Evolutionary conservation across 2,797 vertebrate species (phyloP).

Genomic region (Chromis chromis): DNA sequence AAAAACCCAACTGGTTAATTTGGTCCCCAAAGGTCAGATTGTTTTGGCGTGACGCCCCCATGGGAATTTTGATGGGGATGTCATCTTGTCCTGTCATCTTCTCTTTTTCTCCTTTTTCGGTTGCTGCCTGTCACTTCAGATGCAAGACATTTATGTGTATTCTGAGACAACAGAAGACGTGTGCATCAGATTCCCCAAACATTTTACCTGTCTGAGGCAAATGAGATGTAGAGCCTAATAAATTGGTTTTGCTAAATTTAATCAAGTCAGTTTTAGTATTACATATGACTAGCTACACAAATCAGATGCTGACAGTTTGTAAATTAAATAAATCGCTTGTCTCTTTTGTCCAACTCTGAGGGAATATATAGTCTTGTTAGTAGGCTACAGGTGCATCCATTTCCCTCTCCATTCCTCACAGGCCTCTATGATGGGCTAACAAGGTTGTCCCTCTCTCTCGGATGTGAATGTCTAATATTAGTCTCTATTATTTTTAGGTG

Average conservation of each 20-base stretch:
- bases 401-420: constrained; percentile 60
- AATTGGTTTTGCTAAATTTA: neutral
- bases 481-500: constrained; percentile 84
- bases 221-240: neutral
- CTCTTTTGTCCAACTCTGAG: constrained; percentile 2
- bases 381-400: constrained; percentile 61
- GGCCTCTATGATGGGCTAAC: constrained; percentile 60
- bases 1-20: constrained; percentile 77
- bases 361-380: constrained; percentile 13
- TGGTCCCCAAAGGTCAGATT: constrained; percentile 75
- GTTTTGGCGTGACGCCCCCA: constrained; percentile 63
- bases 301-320: constrained; percentile 3
- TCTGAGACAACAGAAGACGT: neutral
- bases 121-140: constrained; percentile 28
- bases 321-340: constrained; percentile 1
- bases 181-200: constrained; percentile 6
- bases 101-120: constrained; percentile 61
- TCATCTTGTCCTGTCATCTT: constrained; percentile 65
- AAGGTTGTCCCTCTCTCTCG: constrained; percentile 46
- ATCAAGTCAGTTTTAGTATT: neutral
- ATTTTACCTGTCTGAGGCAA: constrained; percentile 9
- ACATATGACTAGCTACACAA: neutral
- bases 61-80: constrained; percentile 74
- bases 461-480: constrained; percentile 73
- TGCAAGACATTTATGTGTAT: constrained; percentile 6